Evolutionary conservation across 2,888 invertebrate species (phyloP).

Genomic region (Aplocera efformata): DNA sequence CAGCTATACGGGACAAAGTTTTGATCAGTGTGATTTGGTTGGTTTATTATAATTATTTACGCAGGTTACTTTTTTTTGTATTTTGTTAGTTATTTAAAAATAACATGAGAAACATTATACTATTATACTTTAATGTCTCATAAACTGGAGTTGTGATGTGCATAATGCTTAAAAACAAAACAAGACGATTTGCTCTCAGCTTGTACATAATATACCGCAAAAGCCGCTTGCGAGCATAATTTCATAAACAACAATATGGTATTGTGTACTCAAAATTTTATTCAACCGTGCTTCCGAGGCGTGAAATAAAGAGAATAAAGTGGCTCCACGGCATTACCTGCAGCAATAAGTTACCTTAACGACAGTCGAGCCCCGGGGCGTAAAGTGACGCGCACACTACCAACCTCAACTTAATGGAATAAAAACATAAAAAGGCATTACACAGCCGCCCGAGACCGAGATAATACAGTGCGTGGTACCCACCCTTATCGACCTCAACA

Average conservation of each 20-base stretch:
- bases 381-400: conserved; percentile 25
- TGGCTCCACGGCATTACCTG: conserved; percentile 24
- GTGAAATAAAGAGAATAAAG: conserved; percentile 1
- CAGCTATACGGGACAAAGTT: conserved; percentile 14
- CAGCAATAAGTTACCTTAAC: conserved; percentile 34
- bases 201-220: too few species aligned
- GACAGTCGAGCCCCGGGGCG: conserved; percentile 28
- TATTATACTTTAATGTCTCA: too few species aligned
- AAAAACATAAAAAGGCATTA: conserved; percentile 32
- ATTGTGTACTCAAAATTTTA: conserved; percentile 6
- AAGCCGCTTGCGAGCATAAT: neutral
- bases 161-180: too few species aligned
- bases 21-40: conserved; percentile 21
- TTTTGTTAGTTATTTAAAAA: too few species aligned
- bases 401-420: conserved; percentile 28
- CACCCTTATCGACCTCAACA: conserved; percentile 17
- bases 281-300: neutral
- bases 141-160: too few species aligned
- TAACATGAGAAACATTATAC: too few species aligned
- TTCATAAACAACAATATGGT: conserved; percentile 10
- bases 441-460: conserved; percentile 10
- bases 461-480: conserved; percentile 6
- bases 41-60: conserved; percentile 15
- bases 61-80: too few species aligned
- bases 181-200: too few species aligned